Evolutionary conservation across 2,113 vertebrate species (phyloP), one percentile per base, ranked within the genome.

Genomic region (Laterallus jamaicensis): DNA sequence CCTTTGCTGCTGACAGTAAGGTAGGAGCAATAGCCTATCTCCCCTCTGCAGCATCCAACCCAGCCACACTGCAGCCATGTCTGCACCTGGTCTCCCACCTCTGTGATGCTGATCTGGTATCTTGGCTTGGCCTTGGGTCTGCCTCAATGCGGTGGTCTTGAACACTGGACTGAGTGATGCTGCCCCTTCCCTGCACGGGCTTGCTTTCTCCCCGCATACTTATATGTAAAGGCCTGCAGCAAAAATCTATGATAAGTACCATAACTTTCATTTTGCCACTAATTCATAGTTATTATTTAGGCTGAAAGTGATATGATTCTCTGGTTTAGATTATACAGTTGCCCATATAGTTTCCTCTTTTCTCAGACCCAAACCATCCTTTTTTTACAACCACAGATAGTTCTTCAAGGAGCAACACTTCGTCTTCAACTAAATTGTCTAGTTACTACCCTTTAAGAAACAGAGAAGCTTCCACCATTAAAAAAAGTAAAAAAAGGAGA

Each of bases 61-160:
- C 0, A 0, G 11, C 21, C 2, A 1, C 6, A 6, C n/a, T 5
- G 20, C 58, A 66, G 16, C 52, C 58, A 3, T 17, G 7, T 32
- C 26, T 28, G 42, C 0, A 0, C 10, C 12, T 18, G 9, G 18
- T 16, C 13, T 68, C 13, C 39, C 4, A 31, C 10, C 29, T 44
- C 54, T 40, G 28, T 1, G 3, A 29, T 24, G 13, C 16, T 35
- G 44, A 60, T 39, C 29, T 29, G n/a, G 8, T 7, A 62, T 35
- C 52, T 59, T 60, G 21, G 16, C 44, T 88, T 82, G 39, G 66
- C 32, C 26, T 70, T 49, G 22, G 31, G 25, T 15, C 24, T 47
- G 24, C 6, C 54, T 50, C 31, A 17, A 5, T 1, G 1, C 7
- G 15, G 24, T 28, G 8, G 12, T 62, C 31, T 79, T 21, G 18